A percentile compares a stretch with the other conserved stretches of the same genome.
Evolutionary conservation across 2,113 vertebrate genomes (phyloP).

Genomic region (Psittacula cyanocephala): DNA sequence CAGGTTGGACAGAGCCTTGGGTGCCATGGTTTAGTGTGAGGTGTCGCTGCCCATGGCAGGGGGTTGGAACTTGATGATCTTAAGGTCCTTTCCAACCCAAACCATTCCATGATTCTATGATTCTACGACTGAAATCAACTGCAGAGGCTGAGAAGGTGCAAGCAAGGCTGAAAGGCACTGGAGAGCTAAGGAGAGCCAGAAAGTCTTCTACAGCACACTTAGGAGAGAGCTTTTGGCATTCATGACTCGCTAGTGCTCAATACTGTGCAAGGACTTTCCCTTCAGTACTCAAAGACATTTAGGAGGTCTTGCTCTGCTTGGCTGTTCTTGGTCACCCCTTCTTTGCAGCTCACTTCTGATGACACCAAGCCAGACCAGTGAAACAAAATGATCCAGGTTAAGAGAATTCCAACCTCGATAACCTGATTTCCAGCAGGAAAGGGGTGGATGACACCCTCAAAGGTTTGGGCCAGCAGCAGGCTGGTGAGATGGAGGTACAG

Average conservation of each 20-base stretch:
- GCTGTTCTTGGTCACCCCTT: neutral
- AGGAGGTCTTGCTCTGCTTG: too few relatives aligned
- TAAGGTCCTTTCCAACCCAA: too few relatives aligned
- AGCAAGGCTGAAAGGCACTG: neutral
- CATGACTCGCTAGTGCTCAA: too few relatives aligned
- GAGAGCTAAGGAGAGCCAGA: neutral
- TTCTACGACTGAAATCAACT: neutral
- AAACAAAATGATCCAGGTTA: neutral
- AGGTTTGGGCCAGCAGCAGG: neutral
- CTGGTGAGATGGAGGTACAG: neutral
- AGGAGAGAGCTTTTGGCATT: neutral
- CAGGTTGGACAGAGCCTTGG: too few relatives aligned
- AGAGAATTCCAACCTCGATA: neutral
- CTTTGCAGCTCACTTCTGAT: neutral
- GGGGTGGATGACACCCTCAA: neutral
- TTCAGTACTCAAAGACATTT: neutral
- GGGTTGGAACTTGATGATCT: too few relatives aligned
- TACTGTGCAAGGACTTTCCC: neutral
- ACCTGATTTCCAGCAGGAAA: neutral
- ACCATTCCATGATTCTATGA: too few relatives aligned
- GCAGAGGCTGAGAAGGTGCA: neutral
- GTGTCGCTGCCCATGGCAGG: too few relatives aligned
- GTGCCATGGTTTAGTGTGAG: too few relatives aligned
- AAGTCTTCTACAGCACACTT: fast-evolving
- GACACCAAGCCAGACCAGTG: neutral